A percentile compares a stretch with the other conserved stretches of the same genome.
Conservation (phyloP, 2,113 vertebrate species). For the Meriones unguiculatus region DNA sequence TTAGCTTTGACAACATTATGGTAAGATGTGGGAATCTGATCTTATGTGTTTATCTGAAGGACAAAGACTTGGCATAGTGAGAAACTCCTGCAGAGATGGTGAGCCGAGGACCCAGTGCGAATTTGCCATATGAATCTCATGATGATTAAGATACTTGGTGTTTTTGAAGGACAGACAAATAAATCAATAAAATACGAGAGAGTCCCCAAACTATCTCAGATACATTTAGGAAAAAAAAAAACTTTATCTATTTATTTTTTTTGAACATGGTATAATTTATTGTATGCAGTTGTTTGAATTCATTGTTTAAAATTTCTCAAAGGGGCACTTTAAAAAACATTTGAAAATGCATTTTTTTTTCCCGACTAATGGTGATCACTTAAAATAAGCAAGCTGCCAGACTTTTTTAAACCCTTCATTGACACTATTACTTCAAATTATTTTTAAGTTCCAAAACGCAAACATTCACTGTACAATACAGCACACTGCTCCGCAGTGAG, state of each 20-base stretch:
- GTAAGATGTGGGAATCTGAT: background rate
- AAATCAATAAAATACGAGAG: background rate
- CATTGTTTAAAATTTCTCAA: constrained; percentile 74
- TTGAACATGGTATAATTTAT: constrained; percentile 77
- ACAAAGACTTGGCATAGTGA: background rate
- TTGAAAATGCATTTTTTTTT: constrained; percentile 77
- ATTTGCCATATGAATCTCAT: background rate
- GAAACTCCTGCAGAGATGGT: background rate
- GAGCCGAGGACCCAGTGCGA: background rate
- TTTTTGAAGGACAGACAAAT: background rate
- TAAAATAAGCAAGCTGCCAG: constrained; percentile 81
- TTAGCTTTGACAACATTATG: background rate
- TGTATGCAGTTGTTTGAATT: constrained; percentile 75
- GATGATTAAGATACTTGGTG: background rate
- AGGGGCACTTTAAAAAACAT: constrained; percentile 80
- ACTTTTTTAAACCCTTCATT: constrained; percentile 72
- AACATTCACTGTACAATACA: constrained; percentile 68
- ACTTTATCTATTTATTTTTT: background rate
- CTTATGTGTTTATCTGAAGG: background rate
- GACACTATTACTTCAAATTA: constrained; percentile 69
- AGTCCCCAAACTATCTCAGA: background rate
- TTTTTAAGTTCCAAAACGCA: constrained; percentile 70
- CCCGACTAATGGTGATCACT: constrained; percentile 76
- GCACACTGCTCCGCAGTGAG: constrained; percentile 80
- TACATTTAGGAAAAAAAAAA: background rate